Conservation (phyloP, 2,797 vertebrate genomes). For the Myioborus miniatus region DNA sequence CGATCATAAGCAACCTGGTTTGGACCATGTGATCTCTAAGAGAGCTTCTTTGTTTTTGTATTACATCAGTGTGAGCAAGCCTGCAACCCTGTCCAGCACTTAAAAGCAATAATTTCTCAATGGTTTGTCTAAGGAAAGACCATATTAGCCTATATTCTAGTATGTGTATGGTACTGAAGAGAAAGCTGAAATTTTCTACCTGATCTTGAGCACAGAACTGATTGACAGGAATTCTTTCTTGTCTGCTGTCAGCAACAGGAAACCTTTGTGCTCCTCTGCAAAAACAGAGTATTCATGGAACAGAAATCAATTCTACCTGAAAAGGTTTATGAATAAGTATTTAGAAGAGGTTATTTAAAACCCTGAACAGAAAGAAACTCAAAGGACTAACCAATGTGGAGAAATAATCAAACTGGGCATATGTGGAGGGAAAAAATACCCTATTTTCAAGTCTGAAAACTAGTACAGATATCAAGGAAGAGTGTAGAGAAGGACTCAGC, state of each 20-base stretch:
- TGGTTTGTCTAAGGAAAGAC: not conserved
- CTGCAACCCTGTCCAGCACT: not conserved
- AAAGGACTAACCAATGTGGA: not conserved
- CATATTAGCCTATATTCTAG: not conserved
- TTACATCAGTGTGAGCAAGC: not conserved
- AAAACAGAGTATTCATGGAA: not conserved
- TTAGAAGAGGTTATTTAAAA: not conserved
- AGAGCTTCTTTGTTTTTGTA: constrained; percentile 43
- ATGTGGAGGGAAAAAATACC: not conserved
- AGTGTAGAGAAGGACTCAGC: not conserved
- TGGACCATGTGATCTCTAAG: constrained; percentile 52
- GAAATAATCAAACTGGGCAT: not conserved
- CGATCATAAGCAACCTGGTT: constrained; percentile 61
- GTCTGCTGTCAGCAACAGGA: not conserved
- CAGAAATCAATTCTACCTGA: not conserved
- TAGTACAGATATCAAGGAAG: not conserved
- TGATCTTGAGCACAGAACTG: not conserved
- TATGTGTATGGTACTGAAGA: not conserved
- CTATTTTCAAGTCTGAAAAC: not conserved
- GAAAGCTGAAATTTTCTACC: not conserved
- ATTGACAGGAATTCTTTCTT: not conserved
- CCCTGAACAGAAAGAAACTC: not conserved
- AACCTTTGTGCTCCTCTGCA: not conserved
- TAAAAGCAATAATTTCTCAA: not conserved
- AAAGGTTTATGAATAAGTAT: not conserved